Evolutionary conservation across 2,113 vertebrate genomes (phyloP).

Genomic region (Lipotes vexillifer): DNA sequence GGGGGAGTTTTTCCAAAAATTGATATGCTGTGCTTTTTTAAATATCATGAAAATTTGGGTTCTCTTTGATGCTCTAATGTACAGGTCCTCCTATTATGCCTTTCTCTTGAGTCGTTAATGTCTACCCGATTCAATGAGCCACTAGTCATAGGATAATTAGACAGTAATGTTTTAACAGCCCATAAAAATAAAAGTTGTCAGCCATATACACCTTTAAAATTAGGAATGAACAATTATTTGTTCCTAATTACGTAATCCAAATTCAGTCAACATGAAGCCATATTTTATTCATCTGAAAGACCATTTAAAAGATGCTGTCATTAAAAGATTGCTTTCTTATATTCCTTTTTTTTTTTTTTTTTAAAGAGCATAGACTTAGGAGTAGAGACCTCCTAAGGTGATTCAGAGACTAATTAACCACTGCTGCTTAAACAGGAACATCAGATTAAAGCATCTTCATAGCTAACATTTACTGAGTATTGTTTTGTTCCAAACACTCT

Average conservation of each 20-base stretch:
- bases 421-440: neutral
- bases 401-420: neutral
- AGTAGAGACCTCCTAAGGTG: neutral
- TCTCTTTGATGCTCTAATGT: neutral
- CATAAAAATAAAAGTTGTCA: slow-evolving; percentile 45
- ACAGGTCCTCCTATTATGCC: neutral
- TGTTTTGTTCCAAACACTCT: neutral
- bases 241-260: slow-evolving; percentile 43
- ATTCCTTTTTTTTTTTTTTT: neutral
- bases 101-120: slow-evolving; percentile 21
- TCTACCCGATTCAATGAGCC: neutral
- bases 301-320: neutral
- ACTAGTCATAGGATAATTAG: slow-evolving; percentile 41
- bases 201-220: slow-evolving; percentile 25
- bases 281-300: slow-evolving; percentile 1
- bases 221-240: slow-evolving; percentile 37
- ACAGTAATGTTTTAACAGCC: slow-evolving; percentile 34
- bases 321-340: neutral
- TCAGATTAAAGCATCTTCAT: neutral
- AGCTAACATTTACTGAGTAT: neutral
- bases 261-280: slow-evolving; percentile 18
- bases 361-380: neutral
- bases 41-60: slow-evolving; percentile 1
- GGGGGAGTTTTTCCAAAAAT: neutral
- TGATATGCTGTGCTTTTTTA: neutral